phyloP scores from a whole-genome alignment of 2,113 vertebrate genomes.

The Ondatra zibethicus region DNA sequence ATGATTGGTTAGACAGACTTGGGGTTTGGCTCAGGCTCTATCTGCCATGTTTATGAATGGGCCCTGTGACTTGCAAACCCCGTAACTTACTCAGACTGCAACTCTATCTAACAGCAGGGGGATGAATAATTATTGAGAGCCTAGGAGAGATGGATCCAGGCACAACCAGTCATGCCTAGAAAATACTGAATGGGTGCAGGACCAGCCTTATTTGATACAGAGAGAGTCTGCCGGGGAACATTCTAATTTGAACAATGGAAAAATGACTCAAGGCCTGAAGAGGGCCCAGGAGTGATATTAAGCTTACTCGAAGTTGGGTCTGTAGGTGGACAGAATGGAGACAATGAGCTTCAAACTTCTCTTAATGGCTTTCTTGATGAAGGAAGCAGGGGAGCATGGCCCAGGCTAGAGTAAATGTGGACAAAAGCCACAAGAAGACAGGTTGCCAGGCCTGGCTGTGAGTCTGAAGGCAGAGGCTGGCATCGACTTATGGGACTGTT shows the following conservation, averaged over 20 bases:
- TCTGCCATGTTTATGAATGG: background rate
- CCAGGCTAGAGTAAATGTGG: background rate
- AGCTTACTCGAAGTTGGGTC: constrained; percentile 55
- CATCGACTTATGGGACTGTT: background rate
- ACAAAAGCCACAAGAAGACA: background rate
- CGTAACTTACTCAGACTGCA: background rate
- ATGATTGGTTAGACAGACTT: background rate
- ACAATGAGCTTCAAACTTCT: constrained; percentile 16
- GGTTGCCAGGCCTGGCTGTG: background rate
- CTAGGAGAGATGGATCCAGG: background rate
- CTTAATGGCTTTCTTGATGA: constrained; percentile 48
- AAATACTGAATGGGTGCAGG: background rate
- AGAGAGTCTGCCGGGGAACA: constrained; percentile 32
- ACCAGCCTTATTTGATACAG: background rate
- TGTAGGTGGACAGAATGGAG: constrained; percentile 43
- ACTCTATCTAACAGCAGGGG: background rate
- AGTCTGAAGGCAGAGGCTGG: background rate
- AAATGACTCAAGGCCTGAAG: constrained; percentile 72
- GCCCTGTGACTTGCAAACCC: background rate
- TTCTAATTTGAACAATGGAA: constrained; percentile 61
- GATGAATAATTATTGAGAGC: background rate
- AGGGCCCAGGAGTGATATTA: constrained; percentile 56
- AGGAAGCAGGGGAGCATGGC: background rate
- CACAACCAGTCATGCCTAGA: background rate
- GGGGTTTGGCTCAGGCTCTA: background rate